Conservation (phyloP, 2,888 invertebrate genomes). For the Phymatocera aterrima region DNA sequence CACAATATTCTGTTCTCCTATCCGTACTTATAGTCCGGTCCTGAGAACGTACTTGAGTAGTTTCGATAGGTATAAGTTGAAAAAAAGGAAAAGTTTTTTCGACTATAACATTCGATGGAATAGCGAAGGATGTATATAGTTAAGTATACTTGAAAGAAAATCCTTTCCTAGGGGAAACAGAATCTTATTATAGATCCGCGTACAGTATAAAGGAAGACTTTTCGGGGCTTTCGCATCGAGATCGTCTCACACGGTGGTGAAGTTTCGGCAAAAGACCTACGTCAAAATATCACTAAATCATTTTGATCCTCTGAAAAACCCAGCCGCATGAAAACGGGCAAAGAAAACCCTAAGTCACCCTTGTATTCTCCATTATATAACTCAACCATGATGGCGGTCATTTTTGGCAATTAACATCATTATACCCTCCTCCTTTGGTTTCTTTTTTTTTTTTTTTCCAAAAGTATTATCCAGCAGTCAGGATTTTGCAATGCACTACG, state of each 20-base stretch:
- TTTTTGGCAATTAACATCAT: conserved; percentile 1
- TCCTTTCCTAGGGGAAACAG: neutral
- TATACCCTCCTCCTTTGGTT: neutral
- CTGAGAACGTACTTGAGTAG: neutral
- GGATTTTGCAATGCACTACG: too few relatives aligned
- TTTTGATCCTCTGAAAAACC: neutral
- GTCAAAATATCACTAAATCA: conserved; percentile 36
- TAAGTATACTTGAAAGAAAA: neutral
- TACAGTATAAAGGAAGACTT: neutral
- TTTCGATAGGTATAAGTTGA: neutral
- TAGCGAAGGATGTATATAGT: too few relatives aligned
- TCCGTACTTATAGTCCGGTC: neutral
- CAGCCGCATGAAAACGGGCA: neutral
- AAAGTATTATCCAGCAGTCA: too few relatives aligned
- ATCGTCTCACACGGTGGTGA: neutral
- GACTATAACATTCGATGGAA: neutral
- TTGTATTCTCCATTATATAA: neutral
- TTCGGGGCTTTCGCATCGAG: neutral
- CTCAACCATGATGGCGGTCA: conserved; percentile 28
- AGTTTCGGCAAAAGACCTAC: conserved; percentile 13
- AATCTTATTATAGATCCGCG: neutral
- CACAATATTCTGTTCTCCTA: too few relatives aligned
- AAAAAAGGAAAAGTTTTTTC: conserved; percentile 10
- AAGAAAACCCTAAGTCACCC: conserved; percentile 28
- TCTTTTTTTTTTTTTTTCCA: too few relatives aligned